phyloP scores from a whole-genome alignment of 2,113 vertebrate genomes.

The Halichoerus grypus region DNA sequence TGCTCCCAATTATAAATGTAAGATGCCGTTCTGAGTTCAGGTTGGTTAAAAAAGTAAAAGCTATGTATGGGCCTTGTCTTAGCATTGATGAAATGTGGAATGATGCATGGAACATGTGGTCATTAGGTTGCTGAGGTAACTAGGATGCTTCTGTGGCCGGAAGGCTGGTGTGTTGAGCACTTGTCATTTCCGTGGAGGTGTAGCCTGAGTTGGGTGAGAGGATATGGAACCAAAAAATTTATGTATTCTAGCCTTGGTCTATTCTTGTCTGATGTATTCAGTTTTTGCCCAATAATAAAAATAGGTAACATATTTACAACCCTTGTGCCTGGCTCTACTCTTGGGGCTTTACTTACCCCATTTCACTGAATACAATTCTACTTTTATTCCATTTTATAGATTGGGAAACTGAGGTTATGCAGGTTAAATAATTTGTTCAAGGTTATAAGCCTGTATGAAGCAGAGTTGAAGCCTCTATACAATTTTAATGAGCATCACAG shows the following conservation, averaged over 20 bases:
- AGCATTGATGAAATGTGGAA: neutral
- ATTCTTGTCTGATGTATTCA: neutral
- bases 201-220: neutral
- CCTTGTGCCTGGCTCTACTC: neutral
- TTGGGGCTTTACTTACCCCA: neutral
- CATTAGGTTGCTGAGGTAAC: neutral
- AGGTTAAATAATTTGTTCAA: slow-evolving; percentile 9
- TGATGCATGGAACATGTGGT: neutral
- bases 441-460: neutral
- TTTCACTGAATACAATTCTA: neutral
- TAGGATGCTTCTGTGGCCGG: neutral
- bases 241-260: neutral
- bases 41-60: neutral
- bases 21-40: neutral
- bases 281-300: slow-evolving; percentile 1
- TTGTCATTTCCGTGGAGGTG: neutral
- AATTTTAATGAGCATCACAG: neutral
- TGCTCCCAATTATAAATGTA: neutral
- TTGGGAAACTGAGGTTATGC: neutral
- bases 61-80: neutral
- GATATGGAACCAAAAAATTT: neutral
- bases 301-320: neutral
- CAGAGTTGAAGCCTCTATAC: neutral
- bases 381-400: neutral
- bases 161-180: neutral